A percentile compares a stretch with the other conserved stretches of the same genome.
These are phyloP conservation scores for Vanessa atalanta DNA, from an alignment of 1,140 invertebrate species.

Conservation along the genomic window DNA sequence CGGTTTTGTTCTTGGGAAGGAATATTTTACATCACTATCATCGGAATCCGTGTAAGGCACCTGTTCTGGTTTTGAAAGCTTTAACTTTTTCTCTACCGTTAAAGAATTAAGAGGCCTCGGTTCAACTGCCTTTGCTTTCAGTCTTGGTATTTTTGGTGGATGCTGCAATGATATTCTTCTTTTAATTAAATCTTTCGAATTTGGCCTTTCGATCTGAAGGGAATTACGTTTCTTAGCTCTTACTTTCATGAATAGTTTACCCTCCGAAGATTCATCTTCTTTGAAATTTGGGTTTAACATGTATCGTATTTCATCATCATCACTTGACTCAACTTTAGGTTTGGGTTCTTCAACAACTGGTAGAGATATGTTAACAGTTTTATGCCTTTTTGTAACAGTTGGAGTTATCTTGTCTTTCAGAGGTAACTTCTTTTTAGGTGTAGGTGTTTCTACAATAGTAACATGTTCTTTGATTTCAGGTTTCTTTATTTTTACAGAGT, in stretches of 20 bases:
- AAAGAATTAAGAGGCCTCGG: constrained; percentile 33
- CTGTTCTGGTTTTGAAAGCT: constrained; percentile 42
- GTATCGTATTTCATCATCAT: constrained; percentile 73
- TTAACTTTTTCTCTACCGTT: constrained; percentile 41
- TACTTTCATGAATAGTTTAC: constrained; percentile 69
- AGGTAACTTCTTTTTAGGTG: constrained; percentile 56
- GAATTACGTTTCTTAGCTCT: constrained; percentile 68
- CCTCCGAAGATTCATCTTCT: constrained; percentile 48
- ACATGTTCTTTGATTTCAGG: constrained; percentile 41
- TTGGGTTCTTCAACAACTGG: constrained; percentile 39
- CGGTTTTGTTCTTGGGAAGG: constrained; percentile 55
- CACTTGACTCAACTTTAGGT: constrained; percentile 50
- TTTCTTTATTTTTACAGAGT: constrained; percentile 35
- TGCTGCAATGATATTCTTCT: constrained; percentile 68
- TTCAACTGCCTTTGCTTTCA: constrained; percentile 58
- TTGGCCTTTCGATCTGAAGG: constrained; percentile 66
- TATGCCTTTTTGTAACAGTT: constrained; percentile 56
- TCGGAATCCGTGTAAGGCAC: constrained; percentile 64
- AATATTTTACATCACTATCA: constrained; percentile 74
- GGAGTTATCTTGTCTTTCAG: constrained; percentile 56
- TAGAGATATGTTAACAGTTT: constrained; percentile 41
- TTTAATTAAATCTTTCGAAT: constrained; percentile 67
- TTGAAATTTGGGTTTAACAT: constrained; percentile 72
- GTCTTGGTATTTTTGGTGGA: constrained; percentile 63
- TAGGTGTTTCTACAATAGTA: constrained; percentile 44